Percentiles rank a stretch among this genome's conserved stretches.
Evolutionary conservation across 2,113 vertebrate genomes (phyloP).

Genomic region (Melospiza georgiana): DNA sequence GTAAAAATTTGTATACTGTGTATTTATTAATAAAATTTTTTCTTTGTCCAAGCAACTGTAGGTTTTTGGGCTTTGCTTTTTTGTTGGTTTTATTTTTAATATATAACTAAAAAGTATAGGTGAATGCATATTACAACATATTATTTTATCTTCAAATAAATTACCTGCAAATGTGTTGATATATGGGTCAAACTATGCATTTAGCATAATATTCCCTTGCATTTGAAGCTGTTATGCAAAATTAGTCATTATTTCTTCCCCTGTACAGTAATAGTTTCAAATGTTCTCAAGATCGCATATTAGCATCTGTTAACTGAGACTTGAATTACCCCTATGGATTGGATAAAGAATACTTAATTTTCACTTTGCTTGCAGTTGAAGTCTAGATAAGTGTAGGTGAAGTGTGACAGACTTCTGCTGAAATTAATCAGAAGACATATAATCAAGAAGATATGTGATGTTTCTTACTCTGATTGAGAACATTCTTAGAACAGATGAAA

Average conservation of each 20-base stretch:
- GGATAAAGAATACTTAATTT: background rate
- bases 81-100: background rate
- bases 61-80: rapidly evolving
- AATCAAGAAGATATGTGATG: background rate
- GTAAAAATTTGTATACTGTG: background rate
- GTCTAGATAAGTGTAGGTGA: background rate
- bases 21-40: background rate
- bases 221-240: background rate
- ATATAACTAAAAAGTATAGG: background rate
- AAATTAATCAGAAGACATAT: background rate
- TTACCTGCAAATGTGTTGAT: background rate
- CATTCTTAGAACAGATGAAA: background rate
- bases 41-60: background rate
- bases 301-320: background rate
- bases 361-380: background rate
- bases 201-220: background rate
- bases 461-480: background rate
- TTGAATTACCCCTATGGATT: background rate
- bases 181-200: background rate
- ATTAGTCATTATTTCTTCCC: background rate
- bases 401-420: background rate
- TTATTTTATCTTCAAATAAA: background rate
- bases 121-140: background rate
- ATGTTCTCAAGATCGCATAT: background rate
- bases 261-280: background rate